Conservation (phyloP, 2,797 vertebrate genomes). For the Gambusia yucatana region DNA sequence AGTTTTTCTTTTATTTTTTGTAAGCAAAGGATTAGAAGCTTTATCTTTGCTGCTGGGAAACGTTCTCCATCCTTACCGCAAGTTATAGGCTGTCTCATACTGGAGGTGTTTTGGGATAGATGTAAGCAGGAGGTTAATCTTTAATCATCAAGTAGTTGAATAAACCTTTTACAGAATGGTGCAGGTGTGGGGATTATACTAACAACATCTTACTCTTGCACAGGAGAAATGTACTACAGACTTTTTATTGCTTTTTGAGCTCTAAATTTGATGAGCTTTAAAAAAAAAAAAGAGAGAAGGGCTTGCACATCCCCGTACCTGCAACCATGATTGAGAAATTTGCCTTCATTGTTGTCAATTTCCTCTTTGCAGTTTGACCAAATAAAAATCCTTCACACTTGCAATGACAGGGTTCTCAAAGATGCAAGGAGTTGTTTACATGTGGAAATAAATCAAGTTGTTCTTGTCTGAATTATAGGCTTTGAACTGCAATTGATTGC, state of each 20-base stretch:
- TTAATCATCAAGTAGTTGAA: conserved; percentile 35
- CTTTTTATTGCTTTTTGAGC: conserved; percentile 8
- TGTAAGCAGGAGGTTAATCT: conserved; percentile 33
- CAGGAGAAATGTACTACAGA: conserved; percentile 29
- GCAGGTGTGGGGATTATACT: conserved; percentile 36
- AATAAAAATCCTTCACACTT: background rate
- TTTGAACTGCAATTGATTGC: background rate
- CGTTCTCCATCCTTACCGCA: conserved; percentile 47
- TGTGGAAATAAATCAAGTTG: background rate
- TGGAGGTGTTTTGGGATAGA: conserved; percentile 40
- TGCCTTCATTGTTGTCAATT: conserved; percentile 22
- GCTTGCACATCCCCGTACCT: conserved; percentile 18
- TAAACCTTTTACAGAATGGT: conserved; percentile 29
- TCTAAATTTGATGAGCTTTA: conserved; percentile 16
- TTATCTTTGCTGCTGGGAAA: conserved; percentile 58
- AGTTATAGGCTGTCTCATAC: conserved; percentile 39
- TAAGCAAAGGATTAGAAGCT: conserved; percentile 54
- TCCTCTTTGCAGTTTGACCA: conserved; percentile 35
- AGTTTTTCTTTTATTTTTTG: conserved; percentile 32
- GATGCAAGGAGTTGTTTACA: background rate
- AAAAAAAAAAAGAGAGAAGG: background rate
- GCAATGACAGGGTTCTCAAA: background rate
- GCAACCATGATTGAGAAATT: conserved; percentile 39
- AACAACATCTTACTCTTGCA: background rate
- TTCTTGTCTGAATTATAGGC: background rate